phyloP scores from a whole-genome alignment of 2,888 invertebrate species.

The Drosophila demipolita region DNA sequence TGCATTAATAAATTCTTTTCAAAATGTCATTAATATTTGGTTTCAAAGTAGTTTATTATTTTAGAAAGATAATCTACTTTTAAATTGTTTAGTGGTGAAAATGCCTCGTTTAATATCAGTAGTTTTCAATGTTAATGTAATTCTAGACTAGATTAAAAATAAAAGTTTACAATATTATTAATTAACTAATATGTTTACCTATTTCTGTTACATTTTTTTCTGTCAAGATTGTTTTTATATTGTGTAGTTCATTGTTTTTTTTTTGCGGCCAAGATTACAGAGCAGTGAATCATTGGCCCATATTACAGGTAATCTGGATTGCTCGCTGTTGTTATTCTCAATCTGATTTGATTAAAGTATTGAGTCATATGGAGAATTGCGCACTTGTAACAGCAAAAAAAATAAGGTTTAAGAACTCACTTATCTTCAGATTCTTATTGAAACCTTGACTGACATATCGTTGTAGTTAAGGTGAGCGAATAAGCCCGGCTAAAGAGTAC shows the following conservation, averaged over 20 bases:
- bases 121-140: not conserved
- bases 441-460: not conserved
- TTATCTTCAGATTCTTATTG: constrained; percentile 9
- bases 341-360: constrained; percentile 31
- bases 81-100: not conserved
- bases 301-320: constrained; percentile 12
- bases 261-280: constrained; percentile 32
- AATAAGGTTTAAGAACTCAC: constrained; percentile 1
- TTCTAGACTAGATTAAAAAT: not conserved
- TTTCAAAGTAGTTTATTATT: not conserved
- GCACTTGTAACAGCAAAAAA: constrained; percentile 13
- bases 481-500: not conserved
- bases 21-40: not conserved
- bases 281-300: constrained; percentile 24
- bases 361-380: constrained; percentile 23
- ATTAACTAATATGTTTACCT: not conserved
- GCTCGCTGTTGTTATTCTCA: not conserved
- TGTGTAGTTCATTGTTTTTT: constrained; percentile 9
- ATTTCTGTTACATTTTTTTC: not conserved
- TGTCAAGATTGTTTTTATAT: not conserved
- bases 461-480: constrained; percentile 10
- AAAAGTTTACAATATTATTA: not conserved
- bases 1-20: not conserved
- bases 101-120: not conserved
- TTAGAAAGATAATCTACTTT: not conserved